Base-by-base conservation (phyloP, 2,797 vertebrate genomes). In the Lacerta viridis region DNA sequence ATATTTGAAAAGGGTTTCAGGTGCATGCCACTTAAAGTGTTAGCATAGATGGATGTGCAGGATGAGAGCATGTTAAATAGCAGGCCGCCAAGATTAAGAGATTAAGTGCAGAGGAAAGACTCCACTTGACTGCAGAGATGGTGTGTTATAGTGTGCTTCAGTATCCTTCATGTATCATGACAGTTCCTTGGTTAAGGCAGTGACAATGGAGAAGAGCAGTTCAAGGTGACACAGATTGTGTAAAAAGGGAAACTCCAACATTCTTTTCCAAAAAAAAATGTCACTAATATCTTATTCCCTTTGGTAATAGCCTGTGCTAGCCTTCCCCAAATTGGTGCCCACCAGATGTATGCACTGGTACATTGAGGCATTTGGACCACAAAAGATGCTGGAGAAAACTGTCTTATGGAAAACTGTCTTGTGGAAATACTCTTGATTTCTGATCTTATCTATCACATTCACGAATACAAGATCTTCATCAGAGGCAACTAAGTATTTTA, bases 131-230 rank as follows among this genome's bases (percentile, higher is more conserved):
- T 82, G 69, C 69, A 75, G 66, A 69, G 33, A 25, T 10, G 5
- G 6, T 61, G 46, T 50, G 10, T 50, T 50, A 50, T 11, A 18
- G 61, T 18, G 17, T 74, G 6, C 15, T 27, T 74, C 71, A 74
- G 46, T 50, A 50, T 36, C n/a, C 33, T 33, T 33, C 3, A 74
- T 74, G 7, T 74, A 17, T 74, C 71, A 50, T 74, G 11, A 74
- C 46, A 83, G 77, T 66, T 77, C 43, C n/a, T 61, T 75, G 59
- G 23, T 4, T n/a, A 66, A 25, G 36, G 17, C 13, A 43, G 41
- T 68, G 72, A 83, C 83, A 77, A 69, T 41, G 66, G 83, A 88
- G 23, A 76, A 64, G n/a, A 50, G 10, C 46, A 50, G 23, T 77
- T 71, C 69, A 33, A 71, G 69, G 33, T n/a, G 69, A 72, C 46